A percentile compares a stretch with the other conserved stretches of the same genome.
Conservation (phyloP, 2,113 vertebrate species). For the Gnathonemus longibarbis region DNA sequence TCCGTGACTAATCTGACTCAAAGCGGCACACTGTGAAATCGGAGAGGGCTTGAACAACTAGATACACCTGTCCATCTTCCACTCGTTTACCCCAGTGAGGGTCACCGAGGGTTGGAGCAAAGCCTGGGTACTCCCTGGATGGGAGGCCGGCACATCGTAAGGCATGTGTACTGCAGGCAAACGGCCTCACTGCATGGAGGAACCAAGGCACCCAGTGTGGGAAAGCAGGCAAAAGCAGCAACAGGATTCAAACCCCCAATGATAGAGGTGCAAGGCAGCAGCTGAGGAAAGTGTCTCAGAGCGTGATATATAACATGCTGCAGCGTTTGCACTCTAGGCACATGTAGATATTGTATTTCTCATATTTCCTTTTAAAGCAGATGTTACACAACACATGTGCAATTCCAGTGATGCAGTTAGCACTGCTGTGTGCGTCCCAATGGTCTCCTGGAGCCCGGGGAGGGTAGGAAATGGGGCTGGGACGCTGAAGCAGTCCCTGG, state of each 20-base stretch:
- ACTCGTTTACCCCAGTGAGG: neutral
- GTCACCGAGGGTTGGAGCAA: neutral
- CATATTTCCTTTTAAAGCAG: neutral
- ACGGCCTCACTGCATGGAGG: neutral
- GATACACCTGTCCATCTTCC: neutral
- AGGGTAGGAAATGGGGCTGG: neutral
- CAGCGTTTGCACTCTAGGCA: neutral
- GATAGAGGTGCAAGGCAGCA: neutral
- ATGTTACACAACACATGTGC: neutral
- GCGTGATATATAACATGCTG: neutral
- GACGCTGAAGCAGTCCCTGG: neutral
- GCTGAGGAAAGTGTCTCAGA: neutral
- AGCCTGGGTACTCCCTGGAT: neutral
- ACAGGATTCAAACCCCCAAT: neutral
- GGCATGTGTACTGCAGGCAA: neutral
- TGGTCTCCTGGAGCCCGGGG: too few species aligned
- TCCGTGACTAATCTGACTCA: conserved; percentile 19
- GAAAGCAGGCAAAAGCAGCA: neutral
- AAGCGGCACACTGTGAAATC: neutral
- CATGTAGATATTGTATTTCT: neutral
- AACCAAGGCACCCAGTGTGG: neutral
- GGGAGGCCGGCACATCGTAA: neutral
- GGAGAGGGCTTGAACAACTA: neutral
- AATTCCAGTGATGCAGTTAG: neutral
- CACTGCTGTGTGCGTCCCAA: neutral